These are phyloP conservation scores for Zootoca vivipara DNA, from an alignment of 2,113 vertebrate genomes.

Conservation along the genomic window DNA sequence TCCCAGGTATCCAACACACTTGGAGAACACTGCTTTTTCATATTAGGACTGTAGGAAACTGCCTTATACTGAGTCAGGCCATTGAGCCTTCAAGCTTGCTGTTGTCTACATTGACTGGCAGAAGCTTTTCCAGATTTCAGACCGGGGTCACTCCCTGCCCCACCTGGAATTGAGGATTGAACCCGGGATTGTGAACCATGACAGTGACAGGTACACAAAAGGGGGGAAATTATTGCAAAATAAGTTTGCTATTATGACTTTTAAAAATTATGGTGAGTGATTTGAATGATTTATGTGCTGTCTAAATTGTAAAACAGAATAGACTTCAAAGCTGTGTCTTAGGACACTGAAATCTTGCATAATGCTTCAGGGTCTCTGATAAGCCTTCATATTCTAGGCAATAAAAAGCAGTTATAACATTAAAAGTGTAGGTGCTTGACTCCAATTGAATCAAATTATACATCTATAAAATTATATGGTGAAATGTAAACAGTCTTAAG, in stretches of 20 bases:
- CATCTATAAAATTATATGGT: fast-evolving
- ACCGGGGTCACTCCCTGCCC: too few species aligned
- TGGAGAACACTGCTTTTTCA: too few species aligned
- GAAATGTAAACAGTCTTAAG: fast-evolving
- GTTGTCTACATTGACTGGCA: too few species aligned
- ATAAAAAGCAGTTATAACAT: not conserved
- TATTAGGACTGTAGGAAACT: too few species aligned
- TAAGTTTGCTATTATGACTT: not conserved
- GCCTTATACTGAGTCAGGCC: too few species aligned
- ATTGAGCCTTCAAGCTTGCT: too few species aligned
- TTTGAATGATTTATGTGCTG: not conserved
- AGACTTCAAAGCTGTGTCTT: not conserved
- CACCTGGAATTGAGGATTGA: too few species aligned
- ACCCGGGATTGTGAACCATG: too few species aligned
- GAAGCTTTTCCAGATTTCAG: too few species aligned
- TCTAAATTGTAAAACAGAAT: not conserved
- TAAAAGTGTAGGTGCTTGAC: not conserved
- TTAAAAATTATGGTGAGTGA: not conserved
- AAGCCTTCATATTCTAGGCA: not conserved
- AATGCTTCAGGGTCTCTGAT: fast-evolving
- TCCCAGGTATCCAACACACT: too few species aligned
- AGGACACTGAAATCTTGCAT: not conserved
- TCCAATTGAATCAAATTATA: not conserved
- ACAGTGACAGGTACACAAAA: not conserved
- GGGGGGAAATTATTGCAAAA: not conserved